Percentiles rank a stretch among this genome's conserved stretches.
Evolutionary conservation across 2,797 vertebrate species (phyloP).

Genomic region (Danio tinwini): DNA sequence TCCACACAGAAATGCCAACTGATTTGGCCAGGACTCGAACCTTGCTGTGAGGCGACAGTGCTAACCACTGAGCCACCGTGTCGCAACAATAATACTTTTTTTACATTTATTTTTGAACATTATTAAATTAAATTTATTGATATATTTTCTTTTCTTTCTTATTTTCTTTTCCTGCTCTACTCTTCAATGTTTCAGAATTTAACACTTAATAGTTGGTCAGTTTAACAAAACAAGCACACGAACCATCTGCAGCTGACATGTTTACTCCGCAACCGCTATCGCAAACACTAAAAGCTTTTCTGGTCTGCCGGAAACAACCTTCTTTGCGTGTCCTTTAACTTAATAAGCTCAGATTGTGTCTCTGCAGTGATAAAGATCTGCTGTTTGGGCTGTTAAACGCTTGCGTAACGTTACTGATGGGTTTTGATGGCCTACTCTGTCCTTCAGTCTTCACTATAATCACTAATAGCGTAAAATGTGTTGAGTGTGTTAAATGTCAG

Average conservation of each 20-base stretch:
- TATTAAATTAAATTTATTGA: too few species aligned
- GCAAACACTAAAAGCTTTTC: slow-evolving; percentile 9
- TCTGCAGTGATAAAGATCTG: slow-evolving; percentile 69
- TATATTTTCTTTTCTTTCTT: too few species aligned
- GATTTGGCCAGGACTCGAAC: too few species aligned
- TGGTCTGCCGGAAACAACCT: background rate
- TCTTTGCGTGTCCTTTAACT: slow-evolving; percentile 6
- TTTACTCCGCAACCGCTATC: slow-evolving; percentile 15
- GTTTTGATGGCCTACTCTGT: slow-evolving; percentile 62
- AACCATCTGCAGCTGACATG: background rate
- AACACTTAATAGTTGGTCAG: too few species aligned
- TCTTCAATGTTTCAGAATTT: too few species aligned
- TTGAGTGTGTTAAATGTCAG: background rate
- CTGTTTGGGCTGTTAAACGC: slow-evolving; percentile 61
- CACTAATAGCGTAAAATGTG: slow-evolving; percentile 13
- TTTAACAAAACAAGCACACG: background rate
- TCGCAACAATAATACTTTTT: too few species aligned
- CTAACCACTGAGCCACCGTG: too few species aligned
- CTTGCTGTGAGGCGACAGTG: too few species aligned
- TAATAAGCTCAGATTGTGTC: slow-evolving; percentile 48
- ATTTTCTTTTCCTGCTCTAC: too few species aligned
- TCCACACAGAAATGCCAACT: too few species aligned
- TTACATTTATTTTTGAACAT: too few species aligned
- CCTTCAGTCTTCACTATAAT: slow-evolving; percentile 31
- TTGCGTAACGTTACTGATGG: slow-evolving; percentile 69